Conservation (phyloP, 2,113 vertebrate genomes). For the Raphicerus campestris region DNA sequence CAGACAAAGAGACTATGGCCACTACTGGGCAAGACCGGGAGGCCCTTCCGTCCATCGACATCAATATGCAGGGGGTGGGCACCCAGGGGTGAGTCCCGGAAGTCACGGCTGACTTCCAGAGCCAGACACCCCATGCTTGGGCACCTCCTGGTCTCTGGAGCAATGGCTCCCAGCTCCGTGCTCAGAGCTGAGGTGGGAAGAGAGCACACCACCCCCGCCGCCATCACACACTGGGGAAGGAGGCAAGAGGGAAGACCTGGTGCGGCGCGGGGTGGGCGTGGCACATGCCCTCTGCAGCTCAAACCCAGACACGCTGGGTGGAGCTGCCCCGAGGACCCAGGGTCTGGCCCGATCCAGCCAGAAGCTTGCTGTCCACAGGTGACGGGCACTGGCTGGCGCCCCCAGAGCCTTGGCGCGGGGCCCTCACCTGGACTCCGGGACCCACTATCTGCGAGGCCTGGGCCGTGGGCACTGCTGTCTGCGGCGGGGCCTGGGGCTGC, state of each 20-base stretch:
- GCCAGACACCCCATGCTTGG: accelerated
- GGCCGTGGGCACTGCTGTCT: conserved; percentile 64
- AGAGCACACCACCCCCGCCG: not conserved
- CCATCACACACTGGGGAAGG: not conserved
- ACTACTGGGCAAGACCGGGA: not conserved
- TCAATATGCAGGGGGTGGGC: accelerated
- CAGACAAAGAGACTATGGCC: not conserved
- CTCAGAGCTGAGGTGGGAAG: not conserved
- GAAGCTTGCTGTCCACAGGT: not conserved
- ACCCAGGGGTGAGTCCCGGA: not conserved
- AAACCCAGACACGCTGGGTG: conserved; percentile 15
- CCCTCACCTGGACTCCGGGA: conserved; percentile 90
- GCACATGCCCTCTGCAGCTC: not conserved
- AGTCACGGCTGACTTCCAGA: not conserved
- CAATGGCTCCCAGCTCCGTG: not conserved
- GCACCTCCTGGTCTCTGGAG: not conserved
- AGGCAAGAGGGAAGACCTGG: conserved; percentile 39
- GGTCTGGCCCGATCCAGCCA: not conserved
- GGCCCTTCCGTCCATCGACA: not conserved
- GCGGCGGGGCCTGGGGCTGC: conserved; percentile 67
- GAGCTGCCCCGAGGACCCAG: conserved; percentile 41
- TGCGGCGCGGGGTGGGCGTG: not conserved
- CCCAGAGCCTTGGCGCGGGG: not conserved
- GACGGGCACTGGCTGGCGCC: conserved; percentile 53
- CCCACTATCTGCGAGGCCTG: conserved; percentile 84